Percentiles rank a stretch among this genome's conserved stretches.
These are phyloP conservation scores for Anagyrus pseudococci DNA, from an alignment of 2,888 invertebrate genomes.

Conservation along the genomic window DNA sequence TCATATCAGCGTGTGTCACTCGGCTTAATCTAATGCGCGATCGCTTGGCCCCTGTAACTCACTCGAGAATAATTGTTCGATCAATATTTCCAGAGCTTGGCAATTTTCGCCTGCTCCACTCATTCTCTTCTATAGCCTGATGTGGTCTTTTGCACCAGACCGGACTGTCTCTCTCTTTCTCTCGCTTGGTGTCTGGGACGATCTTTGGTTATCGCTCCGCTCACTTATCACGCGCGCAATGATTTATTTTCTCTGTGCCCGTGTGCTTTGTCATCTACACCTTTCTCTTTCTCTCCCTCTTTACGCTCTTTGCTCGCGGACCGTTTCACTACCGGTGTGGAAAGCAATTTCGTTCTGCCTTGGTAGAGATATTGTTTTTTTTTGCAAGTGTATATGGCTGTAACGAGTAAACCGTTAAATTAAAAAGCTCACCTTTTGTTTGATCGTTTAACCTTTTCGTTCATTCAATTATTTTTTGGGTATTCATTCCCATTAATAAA, in stretches of 20 bases:
- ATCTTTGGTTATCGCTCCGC: conserved; percentile 25
- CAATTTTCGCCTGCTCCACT: conserved; percentile 3
- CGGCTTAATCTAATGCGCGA: conserved; percentile 57
- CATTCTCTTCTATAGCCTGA: conserved; percentile 14
- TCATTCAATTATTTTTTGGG: no score
- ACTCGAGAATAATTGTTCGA: conserved; percentile 55
- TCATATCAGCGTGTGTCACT: conserved; percentile 49
- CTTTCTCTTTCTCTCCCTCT: no score
- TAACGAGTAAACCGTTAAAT: no score
- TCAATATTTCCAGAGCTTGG: conserved; percentile 49
- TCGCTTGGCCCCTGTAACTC: conserved; percentile 52
- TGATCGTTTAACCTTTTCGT: no score
- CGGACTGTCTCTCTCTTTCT: background rate
- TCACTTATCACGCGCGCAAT: conserved; percentile 17
- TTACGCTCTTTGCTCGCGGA: no score
- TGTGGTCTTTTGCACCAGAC: conserved; percentile 7
- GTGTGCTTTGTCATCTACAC: no score
- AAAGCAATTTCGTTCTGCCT: no score
- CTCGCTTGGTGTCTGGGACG: background rate
- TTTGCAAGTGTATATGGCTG: no score
- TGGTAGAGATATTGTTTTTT: no score
- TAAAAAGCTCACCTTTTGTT: no score
- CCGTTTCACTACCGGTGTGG: no score
- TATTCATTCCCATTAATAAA: no score
- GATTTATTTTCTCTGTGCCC: conserved; percentile 21